Evolutionary conservation across 2,888 invertebrate species (phyloP), one percentile per base, ranked within the genome.

Genomic region (Hirtodrosophila alboralis): DNA sequence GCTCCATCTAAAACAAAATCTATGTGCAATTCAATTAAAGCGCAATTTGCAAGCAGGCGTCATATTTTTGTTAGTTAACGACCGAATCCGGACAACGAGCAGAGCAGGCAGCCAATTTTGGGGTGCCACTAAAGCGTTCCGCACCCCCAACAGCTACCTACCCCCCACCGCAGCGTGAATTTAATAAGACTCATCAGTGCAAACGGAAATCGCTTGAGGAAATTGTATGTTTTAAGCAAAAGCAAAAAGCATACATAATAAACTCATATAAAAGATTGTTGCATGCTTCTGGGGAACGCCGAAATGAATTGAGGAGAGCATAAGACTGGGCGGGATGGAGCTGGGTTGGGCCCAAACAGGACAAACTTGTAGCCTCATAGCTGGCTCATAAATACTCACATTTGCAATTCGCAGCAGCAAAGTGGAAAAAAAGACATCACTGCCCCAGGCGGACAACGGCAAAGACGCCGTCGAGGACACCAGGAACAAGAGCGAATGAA

Each of bases 241-340:
- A 76, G 76, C 71, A 59, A 70, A 23, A 70, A 69, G 71, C 66
- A 77, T 78, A 75, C 78, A 84, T 84, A 84, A 84, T 84, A 84
- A 85, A 84, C 78, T 84, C 84, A 77, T 86, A 86, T 81, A 86
- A 85, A 86, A 86, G 81, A 83, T 80, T 80, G 81, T 81, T 80
- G 83, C 85, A 83, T 58, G 64, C 68, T 63, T 49, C 26, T 43
- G 60, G 54, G 54, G 57, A 41, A 16, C 36, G n/a, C n/a, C 27
- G 4, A 43, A 43, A 28, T 37, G 43, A 33, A 37, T 30, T 18
- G 18, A 12, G 21, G 37, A 10, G 16, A 14, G 8, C n/a, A n/a
- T n/a, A n/a, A n/a, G n/a, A n/a, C n/a, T 34, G 27, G 34, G 12
- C 4, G 16, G 34, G 2, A 8, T 30, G 23, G 31, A 21, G 6